Conservation (phyloP, 1,140 invertebrate species). For the Brachionus rotundiformis region DNA sequence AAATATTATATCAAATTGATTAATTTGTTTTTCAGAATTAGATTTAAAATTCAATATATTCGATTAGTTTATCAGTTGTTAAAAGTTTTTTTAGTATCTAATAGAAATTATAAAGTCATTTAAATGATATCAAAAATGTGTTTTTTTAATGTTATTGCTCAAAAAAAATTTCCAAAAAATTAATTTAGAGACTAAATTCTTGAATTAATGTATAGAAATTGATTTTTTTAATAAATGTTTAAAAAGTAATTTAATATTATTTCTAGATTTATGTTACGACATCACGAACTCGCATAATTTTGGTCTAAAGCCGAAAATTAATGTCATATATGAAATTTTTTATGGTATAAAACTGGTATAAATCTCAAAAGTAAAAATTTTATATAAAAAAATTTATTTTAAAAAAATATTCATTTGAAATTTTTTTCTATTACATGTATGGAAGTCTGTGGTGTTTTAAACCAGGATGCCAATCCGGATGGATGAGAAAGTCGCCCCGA, state of each 20-base stretch:
- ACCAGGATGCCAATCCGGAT: conserved; percentile 58
- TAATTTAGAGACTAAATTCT: not conserved
- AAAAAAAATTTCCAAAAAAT: not conserved
- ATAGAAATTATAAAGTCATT: no score
- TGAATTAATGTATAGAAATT: not conserved
- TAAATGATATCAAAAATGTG: no score
- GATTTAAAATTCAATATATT: no score
- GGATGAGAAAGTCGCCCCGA: conserved; percentile 58
- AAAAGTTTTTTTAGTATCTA: no score
- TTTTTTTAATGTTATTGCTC: not conserved
- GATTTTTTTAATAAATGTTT: conserved; percentile 1
- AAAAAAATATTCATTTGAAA: no score
- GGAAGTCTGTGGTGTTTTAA: conserved; percentile 57
- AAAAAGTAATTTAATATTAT: conserved; percentile 2
- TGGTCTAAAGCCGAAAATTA: no score
- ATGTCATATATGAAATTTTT: no score
- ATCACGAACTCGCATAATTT: not conserved
- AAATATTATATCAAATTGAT: no score
- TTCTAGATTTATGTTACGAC: not conserved
- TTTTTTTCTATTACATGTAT: conserved; percentile 23
- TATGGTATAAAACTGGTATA: no score
- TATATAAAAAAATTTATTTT: not conserved
- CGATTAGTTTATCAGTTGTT: no score
- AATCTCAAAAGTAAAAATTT: not conserved
- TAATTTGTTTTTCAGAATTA: no score